phyloP scores from a whole-genome alignment of 30 jellyfish, hydroid and myxozoan genomes.

The Cassiopea andromeda region DNA sequence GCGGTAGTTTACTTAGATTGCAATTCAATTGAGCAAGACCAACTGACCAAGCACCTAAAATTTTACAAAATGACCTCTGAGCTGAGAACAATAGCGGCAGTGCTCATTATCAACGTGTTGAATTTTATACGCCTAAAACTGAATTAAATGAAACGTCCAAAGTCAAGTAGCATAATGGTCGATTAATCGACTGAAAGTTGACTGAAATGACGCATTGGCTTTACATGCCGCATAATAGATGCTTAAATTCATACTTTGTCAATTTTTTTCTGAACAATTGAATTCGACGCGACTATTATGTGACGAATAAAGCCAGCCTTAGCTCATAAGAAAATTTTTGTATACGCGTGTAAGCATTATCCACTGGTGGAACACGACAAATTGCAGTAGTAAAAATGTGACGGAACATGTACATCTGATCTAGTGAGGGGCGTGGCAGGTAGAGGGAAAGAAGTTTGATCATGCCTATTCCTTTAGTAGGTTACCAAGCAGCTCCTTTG shows the following conservation, averaged over 20 bases:
- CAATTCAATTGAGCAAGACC: constrained; percentile 82
- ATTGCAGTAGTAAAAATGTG: too few species aligned
- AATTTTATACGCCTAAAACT: neutral
- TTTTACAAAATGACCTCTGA: neutral
- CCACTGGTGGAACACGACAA: too few species aligned
- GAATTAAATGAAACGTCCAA: neutral
- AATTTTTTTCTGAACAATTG: neutral
- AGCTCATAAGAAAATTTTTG: too few species aligned
- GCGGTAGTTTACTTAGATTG: constrained; percentile 82
- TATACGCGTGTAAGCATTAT: too few species aligned
- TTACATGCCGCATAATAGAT: neutral
- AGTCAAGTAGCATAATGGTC: neutral
- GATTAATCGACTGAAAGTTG: neutral
- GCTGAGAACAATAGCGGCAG: too few species aligned
- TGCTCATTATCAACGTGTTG: neutral
- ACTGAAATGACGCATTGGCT: neutral
- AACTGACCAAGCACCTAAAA: constrained; percentile 89
- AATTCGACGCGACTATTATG: neutral
- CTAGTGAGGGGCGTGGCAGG: too few species aligned
- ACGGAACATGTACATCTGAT: too few species aligned
- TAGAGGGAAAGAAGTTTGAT: too few species aligned
- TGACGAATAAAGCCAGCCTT: neutral
- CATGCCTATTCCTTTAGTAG: too few species aligned
- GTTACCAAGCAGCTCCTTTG: too few species aligned
- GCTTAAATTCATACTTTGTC: neutral